A percentile compares a stretch with the other conserved stretches of the same genome.
These are phyloP conservation scores for Florisuga fusca DNA, from an alignment of 2,797 vertebrate species.

Conservation along the genomic window DNA sequence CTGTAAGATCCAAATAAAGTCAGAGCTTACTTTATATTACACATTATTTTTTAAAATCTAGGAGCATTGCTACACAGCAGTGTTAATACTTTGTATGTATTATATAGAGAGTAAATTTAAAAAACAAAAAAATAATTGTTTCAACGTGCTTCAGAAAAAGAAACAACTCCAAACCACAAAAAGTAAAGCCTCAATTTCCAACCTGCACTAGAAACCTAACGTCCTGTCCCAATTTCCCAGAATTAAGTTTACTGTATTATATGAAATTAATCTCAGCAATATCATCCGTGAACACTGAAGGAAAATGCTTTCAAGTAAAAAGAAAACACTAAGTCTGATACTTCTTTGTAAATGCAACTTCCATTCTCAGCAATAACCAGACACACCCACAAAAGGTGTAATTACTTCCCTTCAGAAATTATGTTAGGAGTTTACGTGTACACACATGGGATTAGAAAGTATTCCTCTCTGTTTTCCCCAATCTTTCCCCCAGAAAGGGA, in stretches of 20 bases:
- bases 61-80: not conserved
- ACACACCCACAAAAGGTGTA: not conserved
- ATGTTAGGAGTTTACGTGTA: not conserved
- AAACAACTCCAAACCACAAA: not conserved
- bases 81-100: not conserved
- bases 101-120: not conserved
- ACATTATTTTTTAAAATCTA: not conserved
- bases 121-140: not conserved
- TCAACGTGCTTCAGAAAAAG: not conserved
- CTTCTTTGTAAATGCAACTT: not conserved
- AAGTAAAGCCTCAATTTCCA: not conserved
- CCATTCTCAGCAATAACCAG: not conserved
- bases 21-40: not conserved
- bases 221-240: not conserved
- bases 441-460: not conserved
- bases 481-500: not conserved
- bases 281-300: not conserved
- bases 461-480: not conserved
- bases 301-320: not conserved
- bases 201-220: not conserved
- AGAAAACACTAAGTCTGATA: not conserved
- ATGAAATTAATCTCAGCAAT: not conserved
- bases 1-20: conserved; percentile 77
- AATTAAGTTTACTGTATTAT: not conserved
- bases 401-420: not conserved